Evolutionary conservation across 2,797 vertebrate genomes (phyloP), one percentile per base, ranked within the genome.

Genomic region (Heteromormyrus szaboi): DNA sequence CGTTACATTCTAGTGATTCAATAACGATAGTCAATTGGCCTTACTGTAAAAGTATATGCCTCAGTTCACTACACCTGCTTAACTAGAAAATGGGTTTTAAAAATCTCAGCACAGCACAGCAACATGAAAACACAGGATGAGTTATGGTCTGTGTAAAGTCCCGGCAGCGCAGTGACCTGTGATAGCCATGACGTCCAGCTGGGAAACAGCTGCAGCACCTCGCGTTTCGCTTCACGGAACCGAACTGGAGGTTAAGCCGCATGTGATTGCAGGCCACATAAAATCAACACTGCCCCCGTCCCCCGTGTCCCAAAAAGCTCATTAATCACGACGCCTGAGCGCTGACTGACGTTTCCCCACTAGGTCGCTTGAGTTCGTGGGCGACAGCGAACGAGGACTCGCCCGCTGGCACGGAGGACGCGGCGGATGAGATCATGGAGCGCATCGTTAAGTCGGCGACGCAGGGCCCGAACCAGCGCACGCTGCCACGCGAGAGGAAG

Each of bases 361-460:
- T 62, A 99, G 98, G 97, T 65, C 97, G 96, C 25, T 89, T 96
- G 0, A 92, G 96, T 86, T 97, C 97, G 0, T 97, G 97, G 97
- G 97, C 96, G 0, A 90, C 97, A 87, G 94, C 95, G 89, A 96
- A 91, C 0, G 97, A 98, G 0, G 98, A 99, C 89, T 95, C 96
- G 0, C 94, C 97, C 0, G 97, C 95, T 0, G 96, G 96, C 90
- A 96, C 97, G 0, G 98, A 98, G 2, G 98, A 98, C 0, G 97
- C 98, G 0, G 98, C 98, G 0, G 98, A 99, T 89, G 98, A 99
- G 94, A 99, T 99, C 94, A 99, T 99, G 98, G 98, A 99, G 93
- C 97, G 97, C 89, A 99, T 99, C 0, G 98, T 99, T 2, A 97
- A 98, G 93, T 99, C 98, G 0, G 98, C 98, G 93, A 99, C 98